Evolutionary conservation across 2,888 invertebrate species (phyloP), one percentile per base, ranked within the genome.

Genomic region (Eubasilissa splendida): DNA sequence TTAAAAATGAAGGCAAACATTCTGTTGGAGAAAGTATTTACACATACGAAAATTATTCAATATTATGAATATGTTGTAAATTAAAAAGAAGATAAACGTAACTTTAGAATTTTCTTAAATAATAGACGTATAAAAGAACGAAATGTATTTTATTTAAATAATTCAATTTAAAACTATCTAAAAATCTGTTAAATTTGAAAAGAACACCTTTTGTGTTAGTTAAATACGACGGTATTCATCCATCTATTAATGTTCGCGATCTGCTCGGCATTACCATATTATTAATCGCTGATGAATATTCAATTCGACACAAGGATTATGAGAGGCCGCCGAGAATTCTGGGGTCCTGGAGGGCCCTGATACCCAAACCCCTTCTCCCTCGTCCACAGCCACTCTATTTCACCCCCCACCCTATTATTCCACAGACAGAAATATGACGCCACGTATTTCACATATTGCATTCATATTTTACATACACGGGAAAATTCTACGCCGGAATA

Each of bases 391-490:
- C 68, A 50, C n/a, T 12, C 75, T 59, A 58, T 65, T 31, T 14
- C 11, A 54, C 66, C 12, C 59, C 52, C 52, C 22, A 14, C n/a
- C 63, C 75, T 63, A 56, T 77, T 75, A 58, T 70, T 71, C 65
- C 80, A 75, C 80, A 80, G 82, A 80, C 82, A 80, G 80, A 80
- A 80, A 80, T 82, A 80, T 80, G 80, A 82, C 80, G 76, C 76
- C 82, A 80, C 80, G 82, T 82, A 82, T 82, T 80, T 82, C 82
- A 82, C 80, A 82, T 82, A 82, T 82, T 82, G 82, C 82, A 78
- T 80, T 82, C 80, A 82, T 82, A 82, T 82, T 80, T 82, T 80
- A 80, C 80, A 76, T 80, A 60, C 77, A 75, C 77, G 63, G 68
- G 79, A 66, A 76, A 79, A 78, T 65, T 79, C 73, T 33, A 71